A percentile compares a stretch with the other conserved stretches of the same genome.
Conservation (phyloP, 2,888 invertebrate species). For the Stomorhina lunata region DNA sequence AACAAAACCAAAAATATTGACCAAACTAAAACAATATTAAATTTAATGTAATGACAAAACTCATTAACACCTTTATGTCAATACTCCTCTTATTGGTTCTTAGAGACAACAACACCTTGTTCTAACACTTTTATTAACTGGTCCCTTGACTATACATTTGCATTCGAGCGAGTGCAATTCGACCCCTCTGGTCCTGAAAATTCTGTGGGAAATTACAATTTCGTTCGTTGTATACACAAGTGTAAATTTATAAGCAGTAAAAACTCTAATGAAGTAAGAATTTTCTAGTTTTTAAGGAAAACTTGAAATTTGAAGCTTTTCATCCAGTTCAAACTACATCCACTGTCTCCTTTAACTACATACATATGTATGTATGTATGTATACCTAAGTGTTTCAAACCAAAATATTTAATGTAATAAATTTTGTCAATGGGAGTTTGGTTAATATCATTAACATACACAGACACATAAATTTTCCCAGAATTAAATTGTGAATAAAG, state of each 20-base stretch:
- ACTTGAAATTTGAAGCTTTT: no score
- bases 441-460: constrained; percentile 43
- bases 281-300: no score
- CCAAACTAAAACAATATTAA: constrained; percentile 24
- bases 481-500: background rate
- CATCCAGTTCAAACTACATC: background rate
- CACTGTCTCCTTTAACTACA: background rate
- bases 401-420: constrained; percentile 34
- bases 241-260: no score
- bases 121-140: background rate
- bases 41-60: constrained; percentile 41
- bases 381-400: background rate
- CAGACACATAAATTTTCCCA: background rate
- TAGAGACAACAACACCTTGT: constrained; percentile 1
- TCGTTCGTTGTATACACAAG: no score
- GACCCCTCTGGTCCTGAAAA: background rate
- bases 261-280: no score
- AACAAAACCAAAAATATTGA: background rate
- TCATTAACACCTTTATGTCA: constrained; percentile 39
- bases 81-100: background rate
- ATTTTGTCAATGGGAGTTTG: constrained; percentile 39
- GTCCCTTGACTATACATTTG: background rate
- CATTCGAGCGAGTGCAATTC: background rate
- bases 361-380: background rate
- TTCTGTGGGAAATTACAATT: background rate